Percentiles rank a stretch among this genome's conserved stretches.
Evolutionary conservation across 2,888 invertebrate species (phyloP).

Genomic region (Leptinotarsa tumamoca): DNA sequence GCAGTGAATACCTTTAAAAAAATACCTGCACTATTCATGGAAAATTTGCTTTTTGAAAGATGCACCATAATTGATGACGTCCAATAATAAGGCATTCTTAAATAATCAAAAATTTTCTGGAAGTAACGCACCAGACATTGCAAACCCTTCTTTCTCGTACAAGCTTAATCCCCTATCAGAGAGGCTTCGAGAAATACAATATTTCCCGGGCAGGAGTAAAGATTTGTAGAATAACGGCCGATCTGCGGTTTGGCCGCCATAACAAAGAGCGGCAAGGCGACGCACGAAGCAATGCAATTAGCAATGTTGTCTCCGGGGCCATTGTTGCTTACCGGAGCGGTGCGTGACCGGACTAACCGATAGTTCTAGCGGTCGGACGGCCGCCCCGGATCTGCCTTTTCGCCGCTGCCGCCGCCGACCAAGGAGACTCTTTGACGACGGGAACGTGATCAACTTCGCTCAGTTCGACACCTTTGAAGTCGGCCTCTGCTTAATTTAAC

Average conservation of each 20-base stretch:
- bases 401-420: constrained; percentile 15
- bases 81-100: no score
- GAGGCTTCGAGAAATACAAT: constrained; percentile 3
- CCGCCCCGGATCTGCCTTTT: not conserved
- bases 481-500: constrained; percentile 62
- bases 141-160: no score
- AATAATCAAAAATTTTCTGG: no score
- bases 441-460: constrained; percentile 55
- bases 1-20: no score
- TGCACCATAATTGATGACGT: no score
- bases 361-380: constrained; percentile 29
- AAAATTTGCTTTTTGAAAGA: no score
- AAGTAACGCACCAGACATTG: no score
- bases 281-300: constrained; percentile 63
- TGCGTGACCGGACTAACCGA: constrained; percentile 61
- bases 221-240: constrained; percentile 53
- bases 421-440: constrained; percentile 52
- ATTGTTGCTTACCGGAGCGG: constrained; percentile 64
- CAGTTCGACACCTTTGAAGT: constrained; percentile 62
- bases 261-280: constrained; percentile 55
- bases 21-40: no score
- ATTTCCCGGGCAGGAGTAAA: constrained; percentile 25
- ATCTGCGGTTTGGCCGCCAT: constrained; percentile 53
- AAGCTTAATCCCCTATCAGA: not conserved
- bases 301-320: constrained; percentile 64